Percentiles rank a stretch among this genome's conserved stretches.
These are phyloP conservation scores for Cryptotis parvus DNA, from an alignment of 2,113 vertebrate genomes.

Conservation along the genomic window DNA sequence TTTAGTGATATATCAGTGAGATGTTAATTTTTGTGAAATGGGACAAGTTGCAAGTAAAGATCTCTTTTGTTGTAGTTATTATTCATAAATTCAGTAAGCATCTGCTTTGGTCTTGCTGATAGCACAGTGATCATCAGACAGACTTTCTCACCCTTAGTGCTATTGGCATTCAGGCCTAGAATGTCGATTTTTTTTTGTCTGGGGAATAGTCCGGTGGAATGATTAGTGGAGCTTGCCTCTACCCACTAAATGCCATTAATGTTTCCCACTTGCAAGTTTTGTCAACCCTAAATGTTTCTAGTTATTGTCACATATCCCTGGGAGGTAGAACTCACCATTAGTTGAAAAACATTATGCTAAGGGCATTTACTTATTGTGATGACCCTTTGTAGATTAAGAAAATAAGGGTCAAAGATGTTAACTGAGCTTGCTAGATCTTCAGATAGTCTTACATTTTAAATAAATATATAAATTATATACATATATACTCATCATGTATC, in stretches of 20 bases:
- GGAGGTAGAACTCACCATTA: neutral
- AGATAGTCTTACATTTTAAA: neutral
- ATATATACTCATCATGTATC: too few species aligned
- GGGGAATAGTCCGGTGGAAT: neutral
- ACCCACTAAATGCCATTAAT: neutral
- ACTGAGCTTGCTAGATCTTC: neutral
- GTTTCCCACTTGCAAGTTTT: neutral
- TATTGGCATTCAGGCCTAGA: neutral
- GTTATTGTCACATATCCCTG: neutral
- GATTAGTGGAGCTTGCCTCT: neutral
- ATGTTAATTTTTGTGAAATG: constrained; percentile 39
- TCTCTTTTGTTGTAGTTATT: neutral
- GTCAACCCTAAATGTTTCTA: neutral
- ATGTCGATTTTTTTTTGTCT: neutral
- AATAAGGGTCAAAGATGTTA: neutral
- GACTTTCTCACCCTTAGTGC: neutral
- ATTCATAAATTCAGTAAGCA: neutral
- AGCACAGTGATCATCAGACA: neutral
- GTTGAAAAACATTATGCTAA: neutral
- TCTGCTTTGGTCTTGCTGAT: constrained; percentile 8
- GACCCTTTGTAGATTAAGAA: neutral
- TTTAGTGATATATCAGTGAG: neutral
- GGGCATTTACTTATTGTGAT: neutral
- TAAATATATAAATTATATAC: too few species aligned
- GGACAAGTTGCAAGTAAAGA: neutral